A percentile compares a stretch with the other conserved stretches of the same genome.
phyloP scores from a whole-genome alignment of 2,113 vertebrate genomes.

The Melanerpes formicivorus region DNA sequence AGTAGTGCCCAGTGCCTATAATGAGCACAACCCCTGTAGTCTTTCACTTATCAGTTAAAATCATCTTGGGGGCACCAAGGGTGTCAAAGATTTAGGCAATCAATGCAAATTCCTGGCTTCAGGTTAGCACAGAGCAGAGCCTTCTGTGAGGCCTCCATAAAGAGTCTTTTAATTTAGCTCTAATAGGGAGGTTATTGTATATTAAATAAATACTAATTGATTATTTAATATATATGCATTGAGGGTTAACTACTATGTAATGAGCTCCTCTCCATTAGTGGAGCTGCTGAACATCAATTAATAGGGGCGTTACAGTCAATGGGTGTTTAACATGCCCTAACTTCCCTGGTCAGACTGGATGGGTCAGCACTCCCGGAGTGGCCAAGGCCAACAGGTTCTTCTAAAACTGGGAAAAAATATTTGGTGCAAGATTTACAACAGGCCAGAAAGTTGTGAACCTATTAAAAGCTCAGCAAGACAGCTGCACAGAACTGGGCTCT shows the following conservation, averaged over 20 bases:
- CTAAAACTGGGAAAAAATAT: background rate
- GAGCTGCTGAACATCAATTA: conserved; percentile 65
- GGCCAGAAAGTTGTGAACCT: background rate
- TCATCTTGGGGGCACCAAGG: background rate
- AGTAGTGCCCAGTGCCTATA: background rate
- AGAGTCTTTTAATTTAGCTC: conserved; percentile 56
- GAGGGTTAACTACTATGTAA: conserved; percentile 71
- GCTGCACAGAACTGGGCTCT: background rate
- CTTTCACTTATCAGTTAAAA: background rate
- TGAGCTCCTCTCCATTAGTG: conserved; percentile 62
- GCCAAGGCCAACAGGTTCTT: background rate
- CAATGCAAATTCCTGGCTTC: background rate
- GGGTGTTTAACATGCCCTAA: conserved; percentile 57
- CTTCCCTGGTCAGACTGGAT: conserved; percentile 11
- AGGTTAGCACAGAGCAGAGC: background rate
- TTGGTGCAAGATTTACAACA: background rate
- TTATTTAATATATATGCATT: conserved; percentile 69
- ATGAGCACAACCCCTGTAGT: background rate
- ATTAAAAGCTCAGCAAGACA: background rate
- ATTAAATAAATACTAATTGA: conserved; percentile 78
- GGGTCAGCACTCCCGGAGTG: conserved; percentile 43
- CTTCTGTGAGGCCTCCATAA: background rate
- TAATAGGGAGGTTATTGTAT: conserved; percentile 69
- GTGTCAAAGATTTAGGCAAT: background rate
- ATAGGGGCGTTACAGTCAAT: conserved; percentile 70